Base-by-base conservation (phyloP, 1,140 invertebrate species). In the Calycopis cecrops region DNA sequence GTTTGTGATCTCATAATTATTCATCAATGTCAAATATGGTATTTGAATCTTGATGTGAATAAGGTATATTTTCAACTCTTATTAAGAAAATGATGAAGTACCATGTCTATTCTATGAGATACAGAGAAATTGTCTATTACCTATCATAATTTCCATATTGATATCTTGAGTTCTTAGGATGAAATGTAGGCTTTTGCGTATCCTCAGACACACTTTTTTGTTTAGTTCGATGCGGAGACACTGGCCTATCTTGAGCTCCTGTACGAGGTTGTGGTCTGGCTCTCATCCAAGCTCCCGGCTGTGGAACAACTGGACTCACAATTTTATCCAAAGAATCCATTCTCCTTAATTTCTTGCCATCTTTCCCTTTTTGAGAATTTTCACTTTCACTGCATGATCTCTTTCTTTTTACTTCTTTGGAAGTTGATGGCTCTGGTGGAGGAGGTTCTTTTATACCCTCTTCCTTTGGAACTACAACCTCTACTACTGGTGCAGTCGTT, bases 61-160 rank as follows among this genome's bases (percentile, higher is more conserved):
- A 28, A 28, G 21, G 21, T 28, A 6, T 28, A 3, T 28, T 28
- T 28, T 28, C 2, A 6, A 28, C 21, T 28, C 2, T 28, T 28
- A 28, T 28, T 28, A 28, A 28, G 21, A 2, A 28, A 28, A 28
- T 28, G 2, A 6, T 28, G 21, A 28, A 28, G 21, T 28, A 28
- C 21, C 2, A 28, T 28, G 6, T 28, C 21, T 6, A 28, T 6
- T 28, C 21, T 28, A 28, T 28, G 21, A 28, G 21, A 6, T 28
- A 28, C 6, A 28, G 21, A n/a, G n/a, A n/a, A n/a, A n/a, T 42
- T 53, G 17, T 75, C 33, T 44, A 52, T 28, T 78, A 92, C 91
- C 96, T 93, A 77, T 97, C 95, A 84, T 98, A 99, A 87, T 99
- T 99, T 40, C 98, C 98, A 90, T 95, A 98, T 57, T 96, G 94